Base-by-base conservation (phyloP, 1,140 invertebrate genomes). In the Heliconius himera region DNA sequence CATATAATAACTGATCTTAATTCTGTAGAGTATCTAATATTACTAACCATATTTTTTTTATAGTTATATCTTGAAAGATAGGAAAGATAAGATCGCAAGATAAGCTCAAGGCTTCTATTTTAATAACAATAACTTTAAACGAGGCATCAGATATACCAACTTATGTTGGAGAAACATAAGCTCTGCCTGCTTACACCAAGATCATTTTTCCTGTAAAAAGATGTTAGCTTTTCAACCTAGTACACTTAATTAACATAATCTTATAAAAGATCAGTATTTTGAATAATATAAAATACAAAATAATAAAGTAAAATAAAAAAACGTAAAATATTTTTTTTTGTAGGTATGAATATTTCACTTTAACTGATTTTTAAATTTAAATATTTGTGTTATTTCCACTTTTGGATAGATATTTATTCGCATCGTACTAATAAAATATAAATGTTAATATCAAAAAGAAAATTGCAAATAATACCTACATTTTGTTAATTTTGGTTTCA, bases 51-150 rank as follows among this genome's bases (percentile, higher is more conserved):
- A 11, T 3, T 60, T 60, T 56, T 56, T 60, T 60, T 60, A 60
- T 60, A 26, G 8, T 60, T 26, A 26, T 26, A 60, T 60, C 22
- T 8, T 22, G 9, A 60, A 60, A 60, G n/a, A 60, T 41, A 75
- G 46, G 36, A 75, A 75, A 75, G 4, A 56, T 74, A 56, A 73
- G 71, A 29, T 46, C 33, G 41, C 22, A 60, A 75, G 18, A 60
- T 75, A 60, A 36, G 33, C 74, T 41, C 33, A 13, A 38, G 29
- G 74, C 18, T 75, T 75, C 33, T 75, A 60, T 22, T 75, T 75
- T 75, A 75, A 75, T 75, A 60, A 75, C 51, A 38, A 75, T 75
- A 75, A 75, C 38, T 60, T 56, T n/a, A 60, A 75, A 75, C 51
- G 41, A 51, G 46, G 22, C 22, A 60, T 60, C 56, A 26, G 56